Base-by-base conservation (phyloP, 2,797 vertebrate species). In the Eidolon dupreanum region DNA sequence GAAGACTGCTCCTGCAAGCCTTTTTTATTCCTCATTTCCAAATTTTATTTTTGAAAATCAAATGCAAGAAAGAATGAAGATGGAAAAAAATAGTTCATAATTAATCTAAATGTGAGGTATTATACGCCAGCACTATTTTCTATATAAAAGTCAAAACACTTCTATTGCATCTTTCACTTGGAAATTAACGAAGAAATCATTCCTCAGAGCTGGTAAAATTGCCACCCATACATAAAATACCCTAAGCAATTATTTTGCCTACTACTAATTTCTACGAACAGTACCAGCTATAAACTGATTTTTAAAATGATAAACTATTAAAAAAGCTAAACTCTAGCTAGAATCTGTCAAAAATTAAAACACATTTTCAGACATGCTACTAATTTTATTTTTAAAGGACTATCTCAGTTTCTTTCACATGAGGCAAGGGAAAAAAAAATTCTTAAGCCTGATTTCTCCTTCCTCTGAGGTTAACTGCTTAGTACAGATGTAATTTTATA, bases 361-460 rank as follows among this genome's bases (percentile, higher is more conserved):
- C 26, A 87, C 43, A 61, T 53, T 87, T 86, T 93, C 26, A 79
- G 20, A 63, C 15, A 78, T 86, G 41, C 53, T 78, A 55, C 46
- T 11, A 46, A 93, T 33, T 59, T 78, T 26, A 66, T 89, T 77
- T 86, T 78, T 57, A 78, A 65, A 75, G 68, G 31, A 84, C 9
- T 68, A 70, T 19, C 63, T 87, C 53, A 28, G 33, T 11, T 61
- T 93, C 63, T 79, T 87, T 71, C 43, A 71, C 8, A 31, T 46
- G 20, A 61, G 55, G 59, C 53, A 20, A 71, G 57, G 57, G 28
- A 19, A 3, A 79, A 86, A 77, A 86, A 78, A 36, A 63, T 66
- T 24, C 36, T 92, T 88, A 81, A 95, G 55, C 31, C 43, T 92
- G 38, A 73, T 77, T 94, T 90, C 28, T 77, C 61, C 61, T 84